Evolutionary conservation across 2,113 vertebrate genomes (phyloP).

Genomic region (Emydocephalus ijimae): DNA sequence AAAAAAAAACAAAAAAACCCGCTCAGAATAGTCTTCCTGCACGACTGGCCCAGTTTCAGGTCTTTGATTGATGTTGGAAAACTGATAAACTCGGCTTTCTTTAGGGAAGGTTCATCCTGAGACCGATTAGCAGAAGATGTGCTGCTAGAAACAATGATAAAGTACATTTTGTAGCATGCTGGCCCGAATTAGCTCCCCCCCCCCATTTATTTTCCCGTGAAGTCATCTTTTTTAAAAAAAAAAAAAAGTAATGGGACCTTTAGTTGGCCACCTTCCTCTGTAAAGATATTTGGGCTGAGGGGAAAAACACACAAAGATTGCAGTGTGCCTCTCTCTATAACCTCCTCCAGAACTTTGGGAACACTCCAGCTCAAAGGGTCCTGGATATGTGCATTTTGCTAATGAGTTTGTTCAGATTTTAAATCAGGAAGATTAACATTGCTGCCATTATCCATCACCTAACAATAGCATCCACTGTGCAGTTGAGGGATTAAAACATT

Average conservation of each 20-base stretch:
- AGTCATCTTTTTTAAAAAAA: slow-evolving; percentile 59
- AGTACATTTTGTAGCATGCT: slow-evolving; percentile 11
- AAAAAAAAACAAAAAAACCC: neutral
- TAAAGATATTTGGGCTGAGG: neutral
- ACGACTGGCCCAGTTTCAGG: slow-evolving; percentile 26
- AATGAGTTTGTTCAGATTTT: neutral
- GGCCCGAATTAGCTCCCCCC: slow-evolving; percentile 22
- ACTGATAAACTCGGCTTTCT: slow-evolving; percentile 32
- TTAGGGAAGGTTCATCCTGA: neutral
- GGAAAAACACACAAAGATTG: neutral
- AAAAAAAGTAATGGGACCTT: slow-evolving; percentile 28
- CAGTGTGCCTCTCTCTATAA: neutral
- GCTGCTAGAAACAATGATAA: slow-evolving; percentile 20
- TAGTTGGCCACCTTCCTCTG: neutral
- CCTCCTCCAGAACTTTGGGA: neutral
- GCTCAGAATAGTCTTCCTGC: slow-evolving; percentile 29
- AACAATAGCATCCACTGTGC: neutral
- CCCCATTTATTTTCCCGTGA: slow-evolving; percentile 43
- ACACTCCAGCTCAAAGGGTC: neutral
- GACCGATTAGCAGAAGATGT: slow-evolving; percentile 41
- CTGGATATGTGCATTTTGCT: neutral
- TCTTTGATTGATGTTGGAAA: slow-evolving; percentile 46
- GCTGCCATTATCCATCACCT: neutral
- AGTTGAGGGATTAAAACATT: neutral
- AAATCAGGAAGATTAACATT: neutral